A percentile compares a stretch with the other conserved stretches of the same genome.
phyloP scores from a whole-genome alignment of 2,888 invertebrate species.

The Lepeophtheirus nordmannii region DNA sequence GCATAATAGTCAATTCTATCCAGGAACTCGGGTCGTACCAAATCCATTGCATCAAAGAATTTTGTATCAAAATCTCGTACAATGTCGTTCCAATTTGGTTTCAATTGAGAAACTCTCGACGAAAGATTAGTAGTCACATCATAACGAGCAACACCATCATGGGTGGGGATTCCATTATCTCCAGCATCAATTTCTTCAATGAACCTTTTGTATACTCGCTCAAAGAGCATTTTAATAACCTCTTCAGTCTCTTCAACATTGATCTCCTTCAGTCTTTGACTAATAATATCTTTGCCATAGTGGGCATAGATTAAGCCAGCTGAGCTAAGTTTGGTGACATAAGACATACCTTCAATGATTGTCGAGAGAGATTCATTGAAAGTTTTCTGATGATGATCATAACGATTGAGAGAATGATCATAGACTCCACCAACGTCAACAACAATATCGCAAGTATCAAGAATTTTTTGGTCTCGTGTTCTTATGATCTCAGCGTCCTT shows the following conservation, averaged over 20 bases:
- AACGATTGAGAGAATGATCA: constrained; percentile 55
- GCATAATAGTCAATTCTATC: constrained; percentile 44
- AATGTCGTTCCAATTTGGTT: constrained; percentile 60
- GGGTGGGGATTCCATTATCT: constrained; percentile 85
- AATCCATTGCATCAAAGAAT: constrained; percentile 48
- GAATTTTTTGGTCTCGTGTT: constrained; percentile 41
- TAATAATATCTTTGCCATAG: constrained; percentile 64
- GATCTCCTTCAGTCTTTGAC: constrained; percentile 37
- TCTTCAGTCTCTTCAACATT: constrained; percentile 19
- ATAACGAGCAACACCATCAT: constrained; percentile 46
- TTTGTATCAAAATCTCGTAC: constrained; percentile 38
- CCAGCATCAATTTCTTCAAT: constrained; percentile 89
- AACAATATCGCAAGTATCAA: constrained; percentile 74
- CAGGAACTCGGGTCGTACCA: constrained; percentile 63
- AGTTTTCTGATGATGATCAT: constrained; percentile 82
- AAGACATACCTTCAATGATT: constrained; percentile 41
- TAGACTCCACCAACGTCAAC: constrained; percentile 85
- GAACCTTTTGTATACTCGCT: constrained; percentile 61
- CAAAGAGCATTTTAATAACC: constrained; percentile 31
- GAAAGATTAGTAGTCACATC: constrained; percentile 62
- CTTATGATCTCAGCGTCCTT: constrained; percentile 61
- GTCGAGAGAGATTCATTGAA: constrained; percentile 52
- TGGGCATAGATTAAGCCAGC: constrained; percentile 82
- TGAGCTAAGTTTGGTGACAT: constrained; percentile 62
- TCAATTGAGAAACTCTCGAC: constrained; percentile 55